These are phyloP conservation scores for Petrocephalus sullivani DNA, from an alignment of 2,797 vertebrate species.

Conservation along the genomic window DNA sequence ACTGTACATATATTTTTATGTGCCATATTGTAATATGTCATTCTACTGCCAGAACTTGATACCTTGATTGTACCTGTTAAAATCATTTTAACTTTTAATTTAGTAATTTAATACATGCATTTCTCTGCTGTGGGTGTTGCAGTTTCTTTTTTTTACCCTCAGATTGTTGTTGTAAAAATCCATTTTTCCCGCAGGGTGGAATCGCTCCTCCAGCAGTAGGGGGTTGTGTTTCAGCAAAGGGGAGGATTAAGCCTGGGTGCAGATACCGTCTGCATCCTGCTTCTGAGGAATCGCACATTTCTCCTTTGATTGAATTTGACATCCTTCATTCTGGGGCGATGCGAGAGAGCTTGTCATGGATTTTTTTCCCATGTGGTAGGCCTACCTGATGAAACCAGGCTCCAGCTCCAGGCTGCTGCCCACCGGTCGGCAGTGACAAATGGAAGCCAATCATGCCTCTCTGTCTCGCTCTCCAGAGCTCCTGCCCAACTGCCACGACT, in stretches of 20 bases:
- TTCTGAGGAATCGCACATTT: neutral
- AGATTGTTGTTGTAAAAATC: conserved; percentile 1
- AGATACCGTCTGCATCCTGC: neutral
- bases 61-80: conserved; percentile 2
- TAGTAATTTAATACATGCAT: neutral
- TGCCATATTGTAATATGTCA: neutral
- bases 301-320: conserved; percentile 6
- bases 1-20: neutral
- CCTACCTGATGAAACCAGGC: neutral
- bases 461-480: conserved; percentile 54
- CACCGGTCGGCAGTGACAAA: conserved; percentile 3
- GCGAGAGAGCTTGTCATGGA: neutral
- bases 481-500: conserved; percentile 60
- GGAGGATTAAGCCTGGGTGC: neutral
- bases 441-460: conserved; percentile 1
- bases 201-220: neutral
- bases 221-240: neutral
- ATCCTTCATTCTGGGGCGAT: neutral
- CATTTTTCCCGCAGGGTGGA: neutral
- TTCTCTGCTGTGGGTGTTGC: neutral
- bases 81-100: conserved; percentile 1
- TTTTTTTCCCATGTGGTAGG: neutral
- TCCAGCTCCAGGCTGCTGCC: neutral
- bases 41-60: neutral
- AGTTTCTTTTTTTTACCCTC: neutral